phyloP scores from a whole-genome alignment of 2,888 invertebrate species.

The Electrophaes corylata region DNA sequence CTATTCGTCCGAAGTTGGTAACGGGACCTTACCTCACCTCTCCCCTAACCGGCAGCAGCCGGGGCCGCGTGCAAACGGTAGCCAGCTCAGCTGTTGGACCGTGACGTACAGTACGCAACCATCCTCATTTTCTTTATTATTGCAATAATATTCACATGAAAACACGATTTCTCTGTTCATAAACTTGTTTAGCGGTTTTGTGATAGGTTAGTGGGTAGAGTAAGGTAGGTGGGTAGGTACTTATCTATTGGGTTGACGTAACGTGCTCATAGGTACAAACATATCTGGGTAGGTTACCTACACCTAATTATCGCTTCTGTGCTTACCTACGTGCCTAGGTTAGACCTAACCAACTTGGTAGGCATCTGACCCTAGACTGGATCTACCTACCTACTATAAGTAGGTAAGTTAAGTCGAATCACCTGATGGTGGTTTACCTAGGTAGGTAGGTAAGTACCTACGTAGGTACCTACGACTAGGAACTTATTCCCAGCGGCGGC shows the following conservation, averaged over 20 bases:
- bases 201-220: conserved; percentile 1
- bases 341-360: no score
- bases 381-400: no score
- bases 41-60: conserved; percentile 34
- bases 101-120: conserved; percentile 66
- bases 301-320: no score
- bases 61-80: conserved; percentile 46
- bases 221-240: neutral
- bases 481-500: no score
- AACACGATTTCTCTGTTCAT: conserved; percentile 30
- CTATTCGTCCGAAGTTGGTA: conserved; percentile 43
- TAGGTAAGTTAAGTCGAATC: no score
- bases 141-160: conserved; percentile 52
- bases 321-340: no score
- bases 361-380: no score
- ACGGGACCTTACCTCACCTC: conserved; percentile 48
- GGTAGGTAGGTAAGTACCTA: neutral
- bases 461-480: conserved; percentile 5
- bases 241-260: no score
- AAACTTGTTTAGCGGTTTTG: conserved; percentile 9
- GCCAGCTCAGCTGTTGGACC: conserved; percentile 64
- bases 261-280: no score
- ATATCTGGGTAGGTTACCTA: no score
- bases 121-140: conserved; percentile 61
- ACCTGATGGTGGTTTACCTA: no score